These are phyloP conservation scores for Thunnus maccoyii DNA, from an alignment of 2,113 vertebrate genomes.

Conservation along the genomic window DNA sequence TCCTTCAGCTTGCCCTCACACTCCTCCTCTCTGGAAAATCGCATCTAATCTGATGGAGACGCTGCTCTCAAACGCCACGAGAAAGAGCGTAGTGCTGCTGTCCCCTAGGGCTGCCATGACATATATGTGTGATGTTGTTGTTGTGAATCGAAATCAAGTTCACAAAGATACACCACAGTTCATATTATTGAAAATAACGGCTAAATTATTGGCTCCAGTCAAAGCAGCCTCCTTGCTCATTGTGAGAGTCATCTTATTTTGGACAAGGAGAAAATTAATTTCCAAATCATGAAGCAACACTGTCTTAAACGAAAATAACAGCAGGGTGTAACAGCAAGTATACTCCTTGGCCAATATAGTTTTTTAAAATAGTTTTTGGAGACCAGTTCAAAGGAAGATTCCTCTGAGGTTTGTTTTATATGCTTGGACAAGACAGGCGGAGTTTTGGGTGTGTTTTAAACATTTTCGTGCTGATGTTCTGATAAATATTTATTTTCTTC, in stretches of 20 bases:
- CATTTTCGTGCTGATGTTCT: no score
- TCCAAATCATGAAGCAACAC: neutral
- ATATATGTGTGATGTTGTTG: neutral
- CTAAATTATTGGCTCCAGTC: neutral
- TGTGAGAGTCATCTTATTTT: neutral
- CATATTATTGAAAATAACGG: neutral
- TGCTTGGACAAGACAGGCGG: no score
- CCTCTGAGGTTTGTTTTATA: no score
- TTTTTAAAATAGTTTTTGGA: no score
- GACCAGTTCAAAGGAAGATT: no score
- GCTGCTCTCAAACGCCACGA: neutral
- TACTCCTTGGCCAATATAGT: neutral
- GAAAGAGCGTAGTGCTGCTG: neutral
- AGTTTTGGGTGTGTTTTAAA: no score
- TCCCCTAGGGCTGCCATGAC: neutral
- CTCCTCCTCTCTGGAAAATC: constrained; percentile 5
- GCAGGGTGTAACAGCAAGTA: no score
- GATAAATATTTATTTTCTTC: no score
- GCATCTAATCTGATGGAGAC: constrained; percentile 22
- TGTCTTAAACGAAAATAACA: no score
- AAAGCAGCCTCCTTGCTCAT: neutral
- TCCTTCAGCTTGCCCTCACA: constrained; percentile 25
- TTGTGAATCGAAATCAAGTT: neutral
- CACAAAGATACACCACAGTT: neutral
- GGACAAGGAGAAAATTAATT: neutral